phyloP scores from a whole-genome alignment of 2,797 vertebrate species.

The Cyprinodon diabolis region DNA sequence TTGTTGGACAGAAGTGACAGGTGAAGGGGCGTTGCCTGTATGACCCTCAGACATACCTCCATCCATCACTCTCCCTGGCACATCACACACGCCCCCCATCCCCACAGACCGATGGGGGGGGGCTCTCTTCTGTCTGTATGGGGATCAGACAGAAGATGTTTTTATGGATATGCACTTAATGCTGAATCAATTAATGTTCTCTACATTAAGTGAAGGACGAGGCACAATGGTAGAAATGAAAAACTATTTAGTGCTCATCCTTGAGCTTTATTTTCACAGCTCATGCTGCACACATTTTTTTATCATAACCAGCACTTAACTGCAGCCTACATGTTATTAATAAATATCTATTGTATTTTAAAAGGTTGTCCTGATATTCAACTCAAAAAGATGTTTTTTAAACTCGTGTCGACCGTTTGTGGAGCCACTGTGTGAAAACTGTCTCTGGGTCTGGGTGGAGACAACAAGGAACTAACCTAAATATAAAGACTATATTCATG shows the following conservation, averaged over 20 bases:
- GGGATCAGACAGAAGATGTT: conserved; percentile 29
- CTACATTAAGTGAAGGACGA: conserved; percentile 33
- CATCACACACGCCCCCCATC: conserved; percentile 53
- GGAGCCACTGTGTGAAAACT: neutral
- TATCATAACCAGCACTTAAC: neutral
- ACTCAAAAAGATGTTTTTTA: conserved; percentile 1
- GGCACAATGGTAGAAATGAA: conserved; percentile 7
- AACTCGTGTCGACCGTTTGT: neutral
- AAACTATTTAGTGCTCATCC: conserved; percentile 5
- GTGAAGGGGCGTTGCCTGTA: conserved; percentile 73
- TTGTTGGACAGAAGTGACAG: conserved; percentile 63
- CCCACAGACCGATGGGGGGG: conserved; percentile 38
- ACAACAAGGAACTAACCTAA: neutral
- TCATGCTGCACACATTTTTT: neutral
- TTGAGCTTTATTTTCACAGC: conserved; percentile 4
- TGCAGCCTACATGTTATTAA: conserved; percentile 3
- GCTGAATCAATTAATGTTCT: conserved; percentile 18
- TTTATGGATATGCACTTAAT: conserved; percentile 22
- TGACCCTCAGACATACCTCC: conserved; percentile 51
- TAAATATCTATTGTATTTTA: neutral
- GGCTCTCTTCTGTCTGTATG: conserved; percentile 25
- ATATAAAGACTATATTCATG: neutral
- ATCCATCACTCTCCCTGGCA: conserved; percentile 73
- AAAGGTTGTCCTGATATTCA: neutral
- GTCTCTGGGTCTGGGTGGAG: neutral